Evolutionary conservation across 2,888 invertebrate genomes (phyloP).

Genomic region (Acanthosepion esculentum): DNA sequence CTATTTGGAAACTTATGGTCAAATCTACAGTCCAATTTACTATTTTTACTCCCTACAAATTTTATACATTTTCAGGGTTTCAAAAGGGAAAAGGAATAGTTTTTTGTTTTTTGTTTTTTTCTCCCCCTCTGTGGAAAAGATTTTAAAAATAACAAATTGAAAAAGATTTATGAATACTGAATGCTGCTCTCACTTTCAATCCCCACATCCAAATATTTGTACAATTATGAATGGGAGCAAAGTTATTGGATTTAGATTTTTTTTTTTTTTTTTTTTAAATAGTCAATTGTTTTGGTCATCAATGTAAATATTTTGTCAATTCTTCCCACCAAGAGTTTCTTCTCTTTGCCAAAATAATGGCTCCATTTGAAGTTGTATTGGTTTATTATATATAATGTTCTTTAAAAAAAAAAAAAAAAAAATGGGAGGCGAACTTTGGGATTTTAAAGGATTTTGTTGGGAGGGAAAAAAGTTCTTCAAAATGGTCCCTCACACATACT

Average conservation of each 20-base stretch:
- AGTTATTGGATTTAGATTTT: not conserved
- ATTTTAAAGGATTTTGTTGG: not conserved
- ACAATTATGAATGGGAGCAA: not conserved
- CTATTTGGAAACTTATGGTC: not conserved
- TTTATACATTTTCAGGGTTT: not conserved
- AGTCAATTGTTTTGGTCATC: not conserved
- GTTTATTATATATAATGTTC: not conserved
- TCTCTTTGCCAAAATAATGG: too few relatives aligned
- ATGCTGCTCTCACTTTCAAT: not conserved
- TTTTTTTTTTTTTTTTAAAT: not conserved
- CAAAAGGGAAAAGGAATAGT: too few relatives aligned
- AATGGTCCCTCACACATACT: too few relatives aligned
- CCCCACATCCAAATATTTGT: not conserved
- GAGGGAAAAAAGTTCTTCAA: too few relatives aligned
- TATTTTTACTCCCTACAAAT: not conserved
- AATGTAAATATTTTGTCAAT: conserved; percentile 20
- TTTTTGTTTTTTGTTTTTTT: too few relatives aligned
- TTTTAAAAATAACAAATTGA: too few relatives aligned
- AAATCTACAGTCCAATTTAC: not conserved
- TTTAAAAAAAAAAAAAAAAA: not conserved
- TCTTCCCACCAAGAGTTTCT: not conserved
- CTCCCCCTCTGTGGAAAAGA: too few relatives aligned
- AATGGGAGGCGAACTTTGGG: not conserved
- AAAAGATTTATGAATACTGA: not conserved
- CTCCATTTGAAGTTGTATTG: too few relatives aligned